phyloP scores from a whole-genome alignment of 1,140 invertebrate species.

The Drosophila carrolli region DNA sequence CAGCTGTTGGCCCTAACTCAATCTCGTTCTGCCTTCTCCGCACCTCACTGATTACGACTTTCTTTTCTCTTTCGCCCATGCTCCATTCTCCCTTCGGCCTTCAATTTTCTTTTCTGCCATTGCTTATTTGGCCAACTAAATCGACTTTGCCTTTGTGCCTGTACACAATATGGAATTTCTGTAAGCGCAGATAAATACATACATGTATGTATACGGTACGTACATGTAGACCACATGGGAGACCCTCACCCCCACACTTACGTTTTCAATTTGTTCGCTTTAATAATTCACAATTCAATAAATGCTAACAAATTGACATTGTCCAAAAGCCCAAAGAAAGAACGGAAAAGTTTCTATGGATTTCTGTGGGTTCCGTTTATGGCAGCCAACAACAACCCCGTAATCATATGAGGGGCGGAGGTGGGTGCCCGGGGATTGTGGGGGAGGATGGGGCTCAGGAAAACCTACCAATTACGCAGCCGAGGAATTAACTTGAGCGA shows the following conservation, averaged over 20 bases:
- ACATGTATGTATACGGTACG: slow-evolving; percentile 10
- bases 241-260: slow-evolving; percentile 25
- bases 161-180: slow-evolving; percentile 63
- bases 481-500: slow-evolving; percentile 80
- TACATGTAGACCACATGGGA: slow-evolving; percentile 15
- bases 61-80: slow-evolving; percentile 17
- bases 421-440: not conserved
- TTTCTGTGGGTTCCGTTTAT: slow-evolving; percentile 46
- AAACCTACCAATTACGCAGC: slow-evolving; percentile 77
- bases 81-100: slow-evolving; percentile 22
- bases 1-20: slow-evolving; percentile 48
- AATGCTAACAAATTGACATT: slow-evolving; percentile 84
- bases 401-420: slow-evolving; percentile 58
- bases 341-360: slow-evolving; percentile 54
- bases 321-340: slow-evolving; percentile 61
- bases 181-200: slow-evolving; percentile 52
- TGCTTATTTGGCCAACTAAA: slow-evolving; percentile 68
- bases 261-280: slow-evolving; percentile 81
- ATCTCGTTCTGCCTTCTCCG: slow-evolving; percentile 1
- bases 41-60: slow-evolving; percentile 19
- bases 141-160: slow-evolving; percentile 68
- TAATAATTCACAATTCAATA: slow-evolving; percentile 84
- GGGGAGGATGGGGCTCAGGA: slow-evolving; percentile 4
- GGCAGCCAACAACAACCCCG: slow-evolving; percentile 57
- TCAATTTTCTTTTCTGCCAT: slow-evolving; percentile 47